Evolutionary conservation across 2,888 invertebrate genomes (phyloP).

Genomic region (Lypha dubia): DNA sequence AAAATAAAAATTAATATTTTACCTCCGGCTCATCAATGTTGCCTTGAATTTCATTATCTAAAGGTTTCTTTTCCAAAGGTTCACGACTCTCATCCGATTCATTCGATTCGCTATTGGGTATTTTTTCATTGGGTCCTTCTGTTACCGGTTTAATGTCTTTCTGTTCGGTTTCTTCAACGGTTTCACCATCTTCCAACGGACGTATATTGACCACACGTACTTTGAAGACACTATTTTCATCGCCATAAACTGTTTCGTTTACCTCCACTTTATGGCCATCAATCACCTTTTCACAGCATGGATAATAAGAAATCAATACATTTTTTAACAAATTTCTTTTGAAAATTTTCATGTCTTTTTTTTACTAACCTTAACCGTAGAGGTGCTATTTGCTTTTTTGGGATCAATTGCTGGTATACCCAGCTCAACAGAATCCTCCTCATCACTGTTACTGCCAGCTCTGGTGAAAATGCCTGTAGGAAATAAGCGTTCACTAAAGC

Average conservation of each 20-base stretch:
- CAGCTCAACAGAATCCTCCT: constrained; percentile 59
- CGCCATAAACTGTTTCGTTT: constrained; percentile 85
- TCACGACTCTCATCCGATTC: constrained; percentile 78
- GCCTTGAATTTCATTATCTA: constrained; percentile 80
- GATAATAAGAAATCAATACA: not conserved
- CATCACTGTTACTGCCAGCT: constrained; percentile 72
- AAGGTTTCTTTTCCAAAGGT: constrained; percentile 76
- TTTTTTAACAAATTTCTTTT: not conserved
- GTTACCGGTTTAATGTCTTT: constrained; percentile 72
- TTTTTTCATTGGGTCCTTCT: constrained; percentile 66
- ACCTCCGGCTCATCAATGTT: constrained; percentile 82
- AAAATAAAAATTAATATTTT: constrained; percentile 76
- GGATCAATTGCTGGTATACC: constrained; percentile 73
- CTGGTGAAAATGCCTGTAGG: constrained; percentile 68
- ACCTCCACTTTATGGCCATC: constrained; percentile 85
- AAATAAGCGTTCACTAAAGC: constrained; percentile 80
- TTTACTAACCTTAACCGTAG: constrained; percentile 81
- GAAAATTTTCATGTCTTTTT: not conserved
- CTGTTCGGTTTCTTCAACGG: constrained; percentile 75
- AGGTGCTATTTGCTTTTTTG: constrained; percentile 82
- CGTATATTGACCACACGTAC: constrained; percentile 84
- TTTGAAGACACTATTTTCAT: constrained; percentile 82
- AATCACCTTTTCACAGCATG: constrained; percentile 82
- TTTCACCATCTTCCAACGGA: constrained; percentile 82
- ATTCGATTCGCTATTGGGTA: constrained; percentile 69